Percentiles rank a stretch among this genome's conserved stretches.
phyloP scores from a whole-genome alignment of 2,888 invertebrate species.

The Nycteola revayana region DNA sequence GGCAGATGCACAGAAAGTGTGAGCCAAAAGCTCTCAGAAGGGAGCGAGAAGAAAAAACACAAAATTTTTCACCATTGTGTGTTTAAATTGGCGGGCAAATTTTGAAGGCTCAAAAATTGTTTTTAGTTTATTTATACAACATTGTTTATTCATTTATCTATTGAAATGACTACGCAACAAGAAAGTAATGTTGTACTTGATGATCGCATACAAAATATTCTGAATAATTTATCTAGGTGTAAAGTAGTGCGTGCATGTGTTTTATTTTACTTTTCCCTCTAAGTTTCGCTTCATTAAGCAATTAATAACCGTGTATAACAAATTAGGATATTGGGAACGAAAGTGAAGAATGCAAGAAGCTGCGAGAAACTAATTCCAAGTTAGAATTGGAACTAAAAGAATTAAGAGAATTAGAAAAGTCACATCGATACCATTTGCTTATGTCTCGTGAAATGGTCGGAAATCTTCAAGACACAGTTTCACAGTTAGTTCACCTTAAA shows the following conservation, averaged over 20 bases:
- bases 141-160: no score
- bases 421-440: constrained; percentile 66
- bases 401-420: constrained; percentile 64
- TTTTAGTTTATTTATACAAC: no score
- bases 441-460: constrained; percentile 71
- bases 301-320: neutral
- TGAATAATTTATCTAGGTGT: constrained; percentile 56
- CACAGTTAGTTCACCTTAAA: constrained; percentile 68
- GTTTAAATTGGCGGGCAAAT: no score
- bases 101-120: no score
- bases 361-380: constrained; percentile 56
- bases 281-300: no score
- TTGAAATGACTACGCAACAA: constrained; percentile 34
- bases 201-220: constrained; percentile 53
- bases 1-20: no score
- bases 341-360: constrained; percentile 56
- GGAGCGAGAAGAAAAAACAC: no score
- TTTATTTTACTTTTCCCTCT: neutral
- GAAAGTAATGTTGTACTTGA: constrained; percentile 29
- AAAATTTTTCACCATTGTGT: no score
- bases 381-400: constrained; percentile 62
- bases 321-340: constrained; percentile 54
- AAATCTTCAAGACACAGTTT: constrained; percentile 70
- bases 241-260: constrained; percentile 53
- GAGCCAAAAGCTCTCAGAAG: no score